A percentile compares a stretch with the other conserved stretches of the same genome.
phyloP scores from a whole-genome alignment of 2,797 vertebrate species.

The Xerus rutilus region DNA sequence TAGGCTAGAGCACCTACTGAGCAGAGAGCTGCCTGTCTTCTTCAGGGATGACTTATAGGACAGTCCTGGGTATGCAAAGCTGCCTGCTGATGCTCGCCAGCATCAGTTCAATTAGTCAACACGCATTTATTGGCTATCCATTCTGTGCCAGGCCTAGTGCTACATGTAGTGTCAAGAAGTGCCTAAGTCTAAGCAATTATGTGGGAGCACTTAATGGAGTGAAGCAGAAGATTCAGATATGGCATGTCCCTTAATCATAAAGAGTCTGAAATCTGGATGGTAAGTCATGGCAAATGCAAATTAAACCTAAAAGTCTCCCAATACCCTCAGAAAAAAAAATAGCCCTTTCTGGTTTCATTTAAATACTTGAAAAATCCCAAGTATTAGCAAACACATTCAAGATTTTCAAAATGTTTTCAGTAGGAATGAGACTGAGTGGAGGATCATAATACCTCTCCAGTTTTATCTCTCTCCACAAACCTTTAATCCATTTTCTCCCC shows the following conservation, averaged over 20 bases:
- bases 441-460: neutral
- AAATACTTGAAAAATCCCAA: neutral
- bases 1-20: neutral
- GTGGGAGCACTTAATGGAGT: neutral
- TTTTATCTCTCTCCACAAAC: neutral
- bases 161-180: neutral
- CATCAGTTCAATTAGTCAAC: neutral
- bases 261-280: neutral
- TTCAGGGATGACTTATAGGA: neutral
- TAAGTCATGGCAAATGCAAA: neutral
- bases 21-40: neutral
- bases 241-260: neutral
- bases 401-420: constrained; percentile 21
- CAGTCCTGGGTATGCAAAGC: neutral
- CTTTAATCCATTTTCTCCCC: neutral
- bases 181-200: neutral
- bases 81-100: neutral
- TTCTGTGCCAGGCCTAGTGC: neutral
- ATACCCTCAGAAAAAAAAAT: neutral
- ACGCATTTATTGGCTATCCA: neutral
- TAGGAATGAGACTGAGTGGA: neutral
- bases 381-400: neutral
- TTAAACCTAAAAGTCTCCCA: neutral
- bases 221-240: neutral
- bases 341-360: neutral